A percentile compares a stretch with the other conserved stretches of the same genome.
These are phyloP conservation scores for Anabas testudineus DNA, from an alignment of 2,797 vertebrate genomes.

Conservation along the genomic window DNA sequence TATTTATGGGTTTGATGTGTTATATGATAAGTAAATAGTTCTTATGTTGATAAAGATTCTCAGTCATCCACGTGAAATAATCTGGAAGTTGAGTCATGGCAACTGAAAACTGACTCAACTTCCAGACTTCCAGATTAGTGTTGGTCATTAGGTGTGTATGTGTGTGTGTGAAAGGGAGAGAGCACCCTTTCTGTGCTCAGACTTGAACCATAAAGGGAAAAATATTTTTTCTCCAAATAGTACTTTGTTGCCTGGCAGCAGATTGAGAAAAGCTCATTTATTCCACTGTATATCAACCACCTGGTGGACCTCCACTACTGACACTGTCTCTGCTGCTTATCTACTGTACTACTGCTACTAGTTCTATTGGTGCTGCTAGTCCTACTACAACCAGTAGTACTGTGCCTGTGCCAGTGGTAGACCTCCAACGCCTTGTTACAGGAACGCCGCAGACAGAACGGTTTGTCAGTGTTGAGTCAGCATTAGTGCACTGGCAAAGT, in stretches of 20 bases:
- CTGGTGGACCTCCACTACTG: neutral
- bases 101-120: no score
- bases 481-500: no score
- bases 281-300: constrained; percentile 31
- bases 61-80: no score
- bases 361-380: neutral
- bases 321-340: constrained; percentile 2
- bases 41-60: no score
- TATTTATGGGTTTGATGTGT: neutral
- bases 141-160: neutral
- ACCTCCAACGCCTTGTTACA: no score
- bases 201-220: constrained; percentile 62
- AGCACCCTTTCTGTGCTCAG: constrained; percentile 17
- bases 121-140: no score
- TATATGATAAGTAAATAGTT: no score
- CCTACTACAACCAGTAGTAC: neutral
- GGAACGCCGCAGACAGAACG: no score
- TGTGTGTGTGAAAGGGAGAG: neutral
- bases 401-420: no score
- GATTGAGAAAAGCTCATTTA: constrained; percentile 48
- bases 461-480: no score
- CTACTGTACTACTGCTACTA: neutral
- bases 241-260: constrained; percentile 66
- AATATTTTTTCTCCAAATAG: constrained; percentile 64
- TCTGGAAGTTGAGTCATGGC: no score